Evolutionary conservation across 2,797 vertebrate genomes (phyloP), one percentile per base, ranked within the genome.

Genomic region (Gadopsis marmoratus): DNA sequence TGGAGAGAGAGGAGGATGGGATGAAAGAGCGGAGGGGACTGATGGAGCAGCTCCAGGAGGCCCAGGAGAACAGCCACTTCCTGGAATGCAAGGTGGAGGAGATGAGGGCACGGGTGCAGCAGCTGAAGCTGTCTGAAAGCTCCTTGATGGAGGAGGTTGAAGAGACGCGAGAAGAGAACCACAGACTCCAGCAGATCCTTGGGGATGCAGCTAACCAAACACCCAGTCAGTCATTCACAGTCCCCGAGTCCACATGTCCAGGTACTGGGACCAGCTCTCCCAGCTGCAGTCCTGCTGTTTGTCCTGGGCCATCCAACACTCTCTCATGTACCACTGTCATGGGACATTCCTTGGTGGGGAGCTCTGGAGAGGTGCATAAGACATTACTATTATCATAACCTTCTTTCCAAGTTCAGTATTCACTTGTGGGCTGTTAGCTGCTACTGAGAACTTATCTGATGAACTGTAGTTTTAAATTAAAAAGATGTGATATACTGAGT

Each of bases 21-120:
- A 87, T 91, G 84, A 92, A 71, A 12, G 92, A 94, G 83, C 84
- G 86, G 56, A 88, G 86, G 65, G 71, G 79, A 26, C 88, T 96
- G 39, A 66, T 72, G 71, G 87, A 88, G 73, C 85, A 94, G 82
- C 94, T 96, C 17, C 94, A 91, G 65, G 89, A 88, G 39, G 94
- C 91, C 8, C 93, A 95, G 68, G 92, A 95, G 67, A 84, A 78
- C 1, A 86, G 90, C 84, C 90, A 92, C 41, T 91, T 95, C 65
- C 88, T 96, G 50, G 82, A 48, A 60, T 88, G 87, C 84, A 94
- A 91, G 85, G 75, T 96, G 81, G 95, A 96, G 86, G 95, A 95
- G 65, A 91, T 94, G 82, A 94, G 92, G 73, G 87, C 78, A 67
- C 77, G 76, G 67, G 4, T 95, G 35, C 90, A 70, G 0, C 89